Percentiles rank a stretch among this genome's conserved stretches.
Evolutionary conservation across 2,888 invertebrate species (phyloP).

Genomic region (Caenorhabditis imperialis): DNA sequence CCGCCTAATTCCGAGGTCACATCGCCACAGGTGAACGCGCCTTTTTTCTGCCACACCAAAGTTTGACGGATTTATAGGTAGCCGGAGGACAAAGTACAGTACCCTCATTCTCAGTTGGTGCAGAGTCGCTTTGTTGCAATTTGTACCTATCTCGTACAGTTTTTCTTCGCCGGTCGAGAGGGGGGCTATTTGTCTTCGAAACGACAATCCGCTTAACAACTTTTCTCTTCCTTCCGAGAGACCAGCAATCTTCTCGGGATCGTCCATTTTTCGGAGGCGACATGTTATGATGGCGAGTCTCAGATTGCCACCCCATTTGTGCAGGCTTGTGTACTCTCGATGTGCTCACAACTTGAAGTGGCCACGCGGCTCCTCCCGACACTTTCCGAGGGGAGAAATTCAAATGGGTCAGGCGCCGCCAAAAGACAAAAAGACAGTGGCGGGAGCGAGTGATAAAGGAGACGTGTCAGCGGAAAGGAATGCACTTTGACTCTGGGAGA

Average conservation of each 20-base stretch:
- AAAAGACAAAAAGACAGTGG: neutral
- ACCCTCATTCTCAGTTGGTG: neutral
- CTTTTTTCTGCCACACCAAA: constrained; percentile 31
- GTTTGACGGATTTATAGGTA: constrained; percentile 29
- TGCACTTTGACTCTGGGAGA: no score
- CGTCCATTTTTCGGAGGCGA: constrained; percentile 10
- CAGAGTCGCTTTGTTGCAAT: constrained; percentile 8
- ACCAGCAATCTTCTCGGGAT: constrained; percentile 28
- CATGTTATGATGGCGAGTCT: constrained; percentile 39
- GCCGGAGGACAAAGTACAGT: neutral
- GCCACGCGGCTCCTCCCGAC: constrained; percentile 35
- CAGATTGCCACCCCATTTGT: constrained; percentile 44
- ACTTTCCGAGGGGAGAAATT: constrained; percentile 47
- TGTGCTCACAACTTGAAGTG: constrained; percentile 48
- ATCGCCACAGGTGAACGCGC: constrained; percentile 15
- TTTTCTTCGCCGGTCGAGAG: constrained; percentile 1
- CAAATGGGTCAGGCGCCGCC: constrained; percentile 35
- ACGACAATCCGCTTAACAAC: constrained; percentile 46
- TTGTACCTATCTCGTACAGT: constrained; percentile 5
- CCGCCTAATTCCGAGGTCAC: constrained; percentile 34
- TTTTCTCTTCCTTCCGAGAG: constrained; percentile 13
- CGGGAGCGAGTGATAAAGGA: no score
- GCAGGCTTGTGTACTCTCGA: constrained; percentile 35
- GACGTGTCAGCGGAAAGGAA: no score
- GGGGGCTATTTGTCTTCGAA: constrained; percentile 16